These are phyloP conservation scores for Carterocephalus palaemon DNA, from an alignment of 2,888 invertebrate species.

Conservation along the genomic window DNA sequence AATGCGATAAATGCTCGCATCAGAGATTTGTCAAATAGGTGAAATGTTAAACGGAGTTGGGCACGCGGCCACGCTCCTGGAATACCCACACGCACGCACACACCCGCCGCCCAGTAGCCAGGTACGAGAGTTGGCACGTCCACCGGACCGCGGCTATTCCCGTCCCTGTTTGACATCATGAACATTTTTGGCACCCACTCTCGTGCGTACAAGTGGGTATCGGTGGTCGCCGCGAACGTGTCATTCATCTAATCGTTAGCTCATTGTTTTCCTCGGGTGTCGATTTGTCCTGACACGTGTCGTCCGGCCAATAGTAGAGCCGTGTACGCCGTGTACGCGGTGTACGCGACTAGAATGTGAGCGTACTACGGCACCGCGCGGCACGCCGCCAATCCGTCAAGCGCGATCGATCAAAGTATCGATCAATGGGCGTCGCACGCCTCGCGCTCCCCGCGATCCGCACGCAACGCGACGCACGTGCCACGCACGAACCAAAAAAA, in stretches of 20 bases:
- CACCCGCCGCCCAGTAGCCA: conserved; percentile 31
- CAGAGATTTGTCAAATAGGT: conserved; percentile 31
- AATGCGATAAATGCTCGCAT: conserved; percentile 24
- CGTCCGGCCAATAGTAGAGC: conserved; percentile 63
- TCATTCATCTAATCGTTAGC: conserved; percentile 76
- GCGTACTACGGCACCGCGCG: conserved; percentile 53
- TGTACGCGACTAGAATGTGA: no score
- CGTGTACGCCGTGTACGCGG: no score
- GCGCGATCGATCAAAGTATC: conserved; percentile 70
- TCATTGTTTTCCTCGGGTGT: conserved; percentile 70
- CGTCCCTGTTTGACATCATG: conserved; percentile 61
- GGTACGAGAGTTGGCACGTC: conserved; percentile 67
- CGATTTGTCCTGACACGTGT: conserved; percentile 63
- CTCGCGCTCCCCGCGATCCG: conserved; percentile 30
- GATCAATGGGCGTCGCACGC: conserved; percentile 57
- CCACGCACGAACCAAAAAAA: no score
- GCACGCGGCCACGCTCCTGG: conserved; percentile 58
- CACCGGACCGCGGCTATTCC: conserved; percentile 65
- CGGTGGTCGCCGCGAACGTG: conserved; percentile 55
- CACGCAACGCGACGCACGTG: conserved; percentile 14
- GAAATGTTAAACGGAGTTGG: conserved; percentile 39
- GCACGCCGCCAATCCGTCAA: conserved; percentile 69
- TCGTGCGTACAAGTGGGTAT: conserved; percentile 63
- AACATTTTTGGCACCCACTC: conserved; percentile 74
- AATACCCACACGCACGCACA: conserved; percentile 45